Evolutionary conservation across 1,140 invertebrate genomes (phyloP), one percentile per base, ranked within the genome.

Genomic region (Diorhabda sublineata): DNA sequence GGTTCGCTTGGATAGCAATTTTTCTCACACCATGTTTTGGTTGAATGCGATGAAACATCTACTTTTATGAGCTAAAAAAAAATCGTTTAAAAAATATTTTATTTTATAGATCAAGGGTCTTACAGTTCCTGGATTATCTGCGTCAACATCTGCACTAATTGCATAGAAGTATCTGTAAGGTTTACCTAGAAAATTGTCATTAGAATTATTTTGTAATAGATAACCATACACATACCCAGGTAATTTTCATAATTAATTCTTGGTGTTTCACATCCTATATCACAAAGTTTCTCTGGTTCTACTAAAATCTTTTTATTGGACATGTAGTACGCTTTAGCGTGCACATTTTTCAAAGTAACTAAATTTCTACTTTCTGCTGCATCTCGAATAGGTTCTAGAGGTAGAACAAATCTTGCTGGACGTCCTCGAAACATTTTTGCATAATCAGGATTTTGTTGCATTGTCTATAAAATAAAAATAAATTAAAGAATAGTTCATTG

Each of bases 91-190:
- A 26, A 26, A 26, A 26, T 26, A 26, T 26, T 26, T 26, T 26
- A 26, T 26, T 26, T 26, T 26, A 26, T 26, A 26, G 26, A 26
- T 26, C 0, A 26, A 26, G 26, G n/a, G 45, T 77, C 83, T 85
- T 83, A 94, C 91, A 58, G 88, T 88, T 76, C 92, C 93, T 4
- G 92, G 92, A 83, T 92, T 91, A 3, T 89, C 85, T 3, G 87
- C 82, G 79, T 95, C 92, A 2, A 95, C 91, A 81, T 95, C 93
- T 8, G 91, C 91, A 70, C 92, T 93, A 59, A 95, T 94, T 0
- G 92, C 93, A 77, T 96, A 97, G 78, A 95, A 96, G 80, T 92
- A 96, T 66, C 87, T 84, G 79, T 97, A 96, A 5, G 85, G 82
- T 71, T 83, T 86, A 58, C 85, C 87, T 85, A 26, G 75, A 65